A percentile compares a stretch with the other conserved stretches of the same genome.
phyloP scores from a whole-genome alignment of 2,888 invertebrate genomes.

The Sinentomon sp. region DNA sequence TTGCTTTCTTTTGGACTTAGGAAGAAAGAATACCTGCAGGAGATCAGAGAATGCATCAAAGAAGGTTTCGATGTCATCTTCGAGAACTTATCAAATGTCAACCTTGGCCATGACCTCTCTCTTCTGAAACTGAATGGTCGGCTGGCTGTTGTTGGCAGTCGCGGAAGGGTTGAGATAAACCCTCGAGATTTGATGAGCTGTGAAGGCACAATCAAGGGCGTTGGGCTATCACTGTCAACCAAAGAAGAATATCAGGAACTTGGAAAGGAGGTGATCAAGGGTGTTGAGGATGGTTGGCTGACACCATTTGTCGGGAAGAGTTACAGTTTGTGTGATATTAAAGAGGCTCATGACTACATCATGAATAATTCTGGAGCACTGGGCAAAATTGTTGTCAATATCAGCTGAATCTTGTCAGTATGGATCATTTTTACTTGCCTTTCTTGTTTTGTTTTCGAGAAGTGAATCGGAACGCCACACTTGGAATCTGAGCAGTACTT shows the following conservation, averaged over 20 bases:
- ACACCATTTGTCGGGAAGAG: conserved; percentile 22
- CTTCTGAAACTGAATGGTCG: conserved; percentile 21
- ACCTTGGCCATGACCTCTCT: conserved; percentile 24
- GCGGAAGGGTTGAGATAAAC: conserved; percentile 22
- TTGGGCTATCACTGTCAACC: conserved; percentile 17
- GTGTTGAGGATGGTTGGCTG: conserved; percentile 22
- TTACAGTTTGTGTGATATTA: conserved; percentile 21
- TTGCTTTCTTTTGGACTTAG: no score
- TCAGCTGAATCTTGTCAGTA: no score
- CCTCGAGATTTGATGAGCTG: conserved; percentile 22
- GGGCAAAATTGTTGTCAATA: conserved; percentile 17
- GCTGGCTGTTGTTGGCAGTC: conserved; percentile 24
- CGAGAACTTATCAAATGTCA: conserved; percentile 29
- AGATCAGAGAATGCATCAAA: conserved; percentile 21
- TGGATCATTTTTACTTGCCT: no score
- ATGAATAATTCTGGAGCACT: conserved; percentile 20
- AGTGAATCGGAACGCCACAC: no score
- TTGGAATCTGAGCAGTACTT: no score
- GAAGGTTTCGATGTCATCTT: conserved; percentile 26
- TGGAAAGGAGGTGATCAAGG: conserved; percentile 20
- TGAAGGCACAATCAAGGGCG: conserved; percentile 21
- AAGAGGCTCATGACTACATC: conserved; percentile 22
- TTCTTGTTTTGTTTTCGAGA: no score
- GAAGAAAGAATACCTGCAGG: conserved; percentile 21
- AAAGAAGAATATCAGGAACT: conserved; percentile 16